Percentiles rank a stretch among this genome's conserved stretches.
These are phyloP conservation scores for Podilymbus podiceps DNA, from an alignment of 2,113 vertebrate genomes.

Conservation along the genomic window DNA sequence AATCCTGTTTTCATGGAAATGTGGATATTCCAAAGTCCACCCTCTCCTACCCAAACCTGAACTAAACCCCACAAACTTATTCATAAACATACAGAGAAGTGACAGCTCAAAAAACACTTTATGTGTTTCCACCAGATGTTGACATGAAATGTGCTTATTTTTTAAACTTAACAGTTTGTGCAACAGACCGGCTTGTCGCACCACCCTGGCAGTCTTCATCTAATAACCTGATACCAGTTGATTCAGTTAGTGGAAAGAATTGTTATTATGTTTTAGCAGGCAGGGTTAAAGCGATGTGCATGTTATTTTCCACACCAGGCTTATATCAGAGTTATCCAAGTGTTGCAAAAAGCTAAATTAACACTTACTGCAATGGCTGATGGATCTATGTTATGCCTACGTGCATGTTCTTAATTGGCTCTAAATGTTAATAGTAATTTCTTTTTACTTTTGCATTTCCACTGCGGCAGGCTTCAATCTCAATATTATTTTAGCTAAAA, in stretches of 20 bases:
- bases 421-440: neutral
- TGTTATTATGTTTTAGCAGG: neutral
- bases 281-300: neutral
- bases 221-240: conserved; percentile 11
- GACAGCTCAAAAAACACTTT: neutral
- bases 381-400: neutral
- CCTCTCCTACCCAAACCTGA: neutral
- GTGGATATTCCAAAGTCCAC: neutral
- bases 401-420: neutral
- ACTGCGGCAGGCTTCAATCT: neutral
- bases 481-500: conserved; percentile 41
- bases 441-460: neutral
- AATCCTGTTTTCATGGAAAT: neutral
- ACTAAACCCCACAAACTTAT: neutral
- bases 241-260: conserved; percentile 17
- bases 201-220: neutral
- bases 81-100: neutral
- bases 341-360: conserved; percentile 27
- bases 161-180: neutral
- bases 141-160: neutral
- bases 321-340: neutral
- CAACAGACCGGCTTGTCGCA: neutral
- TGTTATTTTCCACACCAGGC: conserved; percentile 28
- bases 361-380: neutral
- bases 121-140: neutral